Percentiles rank a stretch among this genome's conserved stretches.
Evolutionary conservation across 2,797 vertebrate species (phyloP).

Genomic region (Nannoperca obscura): DNA sequence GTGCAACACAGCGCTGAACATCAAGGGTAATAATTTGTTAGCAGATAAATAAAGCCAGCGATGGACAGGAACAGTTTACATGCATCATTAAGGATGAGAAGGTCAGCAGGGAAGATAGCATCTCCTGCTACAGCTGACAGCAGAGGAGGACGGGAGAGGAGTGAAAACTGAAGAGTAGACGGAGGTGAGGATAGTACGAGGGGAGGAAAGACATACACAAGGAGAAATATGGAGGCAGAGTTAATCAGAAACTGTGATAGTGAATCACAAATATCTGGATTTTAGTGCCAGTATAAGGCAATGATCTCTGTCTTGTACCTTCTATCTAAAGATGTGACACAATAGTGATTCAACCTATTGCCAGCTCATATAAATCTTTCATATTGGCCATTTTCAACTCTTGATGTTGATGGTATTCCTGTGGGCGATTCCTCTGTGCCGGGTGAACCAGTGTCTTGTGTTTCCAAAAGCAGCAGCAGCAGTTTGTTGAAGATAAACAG

Average conservation of each 20-base stretch:
- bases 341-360: neutral
- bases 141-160: conserved; percentile 51
- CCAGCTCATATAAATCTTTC: conserved; percentile 2
- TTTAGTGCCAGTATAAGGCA: conserved; percentile 18
- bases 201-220: conserved; percentile 7
- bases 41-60: conserved; percentile 79
- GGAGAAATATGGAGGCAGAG: conserved; percentile 24
- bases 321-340: neutral
- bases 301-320: neutral
- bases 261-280: neutral
- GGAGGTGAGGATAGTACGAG: conserved; percentile 27
- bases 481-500: neutral
- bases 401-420: neutral
- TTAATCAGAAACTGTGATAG: conserved; percentile 3
- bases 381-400: conserved; percentile 3
- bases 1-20: conserved; percentile 47
- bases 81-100: conserved; percentile 84
- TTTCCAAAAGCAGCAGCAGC: neutral
- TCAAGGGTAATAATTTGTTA: conserved; percentile 77
- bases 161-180: conserved; percentile 30
- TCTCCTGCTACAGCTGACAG: conserved; percentile 59
- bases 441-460: neutral
- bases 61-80: conserved; percentile 81
- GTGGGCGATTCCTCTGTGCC: neutral
- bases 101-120: conserved; percentile 76